phyloP scores from a whole-genome alignment of 2,113 vertebrate genomes.

The Hymenochirus boettgeri region DNA sequence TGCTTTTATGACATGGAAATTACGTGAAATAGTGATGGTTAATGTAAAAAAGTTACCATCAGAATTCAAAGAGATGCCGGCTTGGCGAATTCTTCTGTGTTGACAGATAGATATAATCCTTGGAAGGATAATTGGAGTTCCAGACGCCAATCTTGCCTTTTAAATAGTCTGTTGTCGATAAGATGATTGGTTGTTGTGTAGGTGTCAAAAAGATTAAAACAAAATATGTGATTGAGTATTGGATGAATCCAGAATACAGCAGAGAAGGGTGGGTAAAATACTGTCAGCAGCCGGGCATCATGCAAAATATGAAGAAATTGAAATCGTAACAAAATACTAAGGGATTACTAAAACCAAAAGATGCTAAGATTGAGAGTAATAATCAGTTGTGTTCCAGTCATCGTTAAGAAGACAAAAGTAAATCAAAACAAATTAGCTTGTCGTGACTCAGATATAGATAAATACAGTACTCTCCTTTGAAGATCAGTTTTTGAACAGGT shows the following conservation, averaged over 20 bases:
- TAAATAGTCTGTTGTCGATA: conserved; percentile 69
- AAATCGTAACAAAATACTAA: conserved; percentile 18
- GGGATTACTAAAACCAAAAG: background rate
- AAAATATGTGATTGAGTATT: conserved; percentile 67
- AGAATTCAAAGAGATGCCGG: conserved; percentile 66
- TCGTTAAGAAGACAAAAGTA: background rate
- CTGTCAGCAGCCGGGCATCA: conserved; percentile 63
- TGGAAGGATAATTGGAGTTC: conserved; percentile 66
- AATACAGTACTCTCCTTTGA: background rate
- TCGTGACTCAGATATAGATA: background rate
- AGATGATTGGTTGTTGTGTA: conserved; percentile 65
- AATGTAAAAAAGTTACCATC: conserved; percentile 66
- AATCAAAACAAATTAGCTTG: background rate
- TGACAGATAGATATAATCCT: conserved; percentile 69
- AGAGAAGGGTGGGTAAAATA: conserved; percentile 67
- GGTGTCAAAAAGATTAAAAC: conserved; percentile 53
- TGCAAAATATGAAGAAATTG: conserved; percentile 57
- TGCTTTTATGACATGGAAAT: conserved; percentile 82
- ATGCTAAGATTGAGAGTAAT: background rate
- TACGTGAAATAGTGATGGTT: conserved; percentile 57
- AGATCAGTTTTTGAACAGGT: conserved; percentile 66
- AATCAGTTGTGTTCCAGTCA: too few relatives aligned
- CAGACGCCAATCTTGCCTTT: conserved; percentile 69
- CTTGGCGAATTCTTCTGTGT: conserved; percentile 72
- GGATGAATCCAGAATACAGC: conserved; percentile 61